Conservation (phyloP, 2,113 vertebrate genomes). For the Cololabis saira region DNA sequence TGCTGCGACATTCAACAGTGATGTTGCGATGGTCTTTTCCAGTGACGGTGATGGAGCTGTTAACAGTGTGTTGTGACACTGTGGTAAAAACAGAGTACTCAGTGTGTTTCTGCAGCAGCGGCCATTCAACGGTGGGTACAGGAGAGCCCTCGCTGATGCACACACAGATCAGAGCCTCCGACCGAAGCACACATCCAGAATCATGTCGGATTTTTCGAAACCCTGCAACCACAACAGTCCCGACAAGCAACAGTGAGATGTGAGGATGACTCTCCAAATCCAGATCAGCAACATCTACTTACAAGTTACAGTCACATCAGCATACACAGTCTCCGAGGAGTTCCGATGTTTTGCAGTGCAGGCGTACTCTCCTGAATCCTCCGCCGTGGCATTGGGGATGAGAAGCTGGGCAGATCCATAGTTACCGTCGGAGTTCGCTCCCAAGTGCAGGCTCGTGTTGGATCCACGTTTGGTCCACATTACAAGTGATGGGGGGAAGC, state of each 20-base stretch:
- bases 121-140: conserved; percentile 62
- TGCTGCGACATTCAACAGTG: conserved; percentile 41
- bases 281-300: conserved; percentile 11
- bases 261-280: not conserved
- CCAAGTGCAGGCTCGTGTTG: not conserved
- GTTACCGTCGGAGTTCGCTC: not conserved
- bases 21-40: not conserved
- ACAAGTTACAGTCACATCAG: conserved; percentile 47
- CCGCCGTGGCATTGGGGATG: conserved; percentile 20
- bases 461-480: not conserved
- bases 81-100: conserved; percentile 30
- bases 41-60: conserved; percentile 45
- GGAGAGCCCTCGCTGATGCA: conserved; percentile 57
- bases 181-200: conserved; percentile 42
- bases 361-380: conserved; percentile 48
- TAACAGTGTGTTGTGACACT: conserved; percentile 28
- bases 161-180: conserved; percentile 45
- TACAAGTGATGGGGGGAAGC: no score
- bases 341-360: conserved; percentile 38
- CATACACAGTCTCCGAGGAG: not conserved
- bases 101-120: conserved; percentile 16
- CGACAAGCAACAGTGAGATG: not conserved
- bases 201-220: not conserved
- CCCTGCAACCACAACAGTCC: not conserved
- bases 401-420: conserved; percentile 5